phyloP scores from a whole-genome alignment of 37 sponge, comb jelly and placozoan species.

The Aplysina aerophoba region DNA sequence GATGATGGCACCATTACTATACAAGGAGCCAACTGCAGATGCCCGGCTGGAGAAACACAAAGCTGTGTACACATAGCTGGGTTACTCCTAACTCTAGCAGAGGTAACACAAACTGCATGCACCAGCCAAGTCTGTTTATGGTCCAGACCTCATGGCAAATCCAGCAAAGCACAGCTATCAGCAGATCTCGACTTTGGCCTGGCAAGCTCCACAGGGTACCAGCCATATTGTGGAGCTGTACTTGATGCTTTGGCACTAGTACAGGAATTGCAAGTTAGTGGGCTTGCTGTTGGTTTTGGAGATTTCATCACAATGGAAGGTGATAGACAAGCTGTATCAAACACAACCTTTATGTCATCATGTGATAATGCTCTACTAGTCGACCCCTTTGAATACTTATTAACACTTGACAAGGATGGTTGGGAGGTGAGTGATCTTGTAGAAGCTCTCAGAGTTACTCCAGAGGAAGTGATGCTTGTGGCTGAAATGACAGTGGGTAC shows the following conservation, averaged over 20 bases:
- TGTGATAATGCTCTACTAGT: conserved; percentile 1
- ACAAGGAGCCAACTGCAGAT: conserved; percentile 4
- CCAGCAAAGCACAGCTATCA: conserved; percentile 11
- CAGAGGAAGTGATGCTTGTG: conserved; percentile 38
- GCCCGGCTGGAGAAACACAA: conserved; percentile 28
- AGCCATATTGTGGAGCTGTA: not conserved
- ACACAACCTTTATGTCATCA: conserved; percentile 1
- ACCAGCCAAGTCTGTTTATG: conserved; percentile 34
- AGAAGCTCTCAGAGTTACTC: conserved; percentile 9
- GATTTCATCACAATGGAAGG: conserved; percentile 11
- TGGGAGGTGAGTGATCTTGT: conserved; percentile 31
- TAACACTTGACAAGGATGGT: conserved; percentile 12
- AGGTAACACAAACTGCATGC: conserved; percentile 33
- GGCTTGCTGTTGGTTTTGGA: conserved; percentile 29
- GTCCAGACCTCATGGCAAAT: conserved; percentile 26
- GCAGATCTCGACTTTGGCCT: conserved; percentile 29
- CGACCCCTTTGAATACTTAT: conserved; percentile 32
- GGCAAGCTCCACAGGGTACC: conserved; percentile 19
- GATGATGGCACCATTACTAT: not conserved
- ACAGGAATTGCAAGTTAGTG: conserved; percentile 19
- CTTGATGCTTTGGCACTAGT: conserved; percentile 8
- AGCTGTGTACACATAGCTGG: conserved; percentile 48
- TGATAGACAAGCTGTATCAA: conserved; percentile 15
- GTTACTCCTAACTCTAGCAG: conserved; percentile 29
- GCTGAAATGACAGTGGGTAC: conserved; percentile 39